A percentile compares a stretch with the other conserved stretches of the same genome.
Conservation (phyloP, 1,140 invertebrate species). For the Copidosoma floridanum region DNA sequence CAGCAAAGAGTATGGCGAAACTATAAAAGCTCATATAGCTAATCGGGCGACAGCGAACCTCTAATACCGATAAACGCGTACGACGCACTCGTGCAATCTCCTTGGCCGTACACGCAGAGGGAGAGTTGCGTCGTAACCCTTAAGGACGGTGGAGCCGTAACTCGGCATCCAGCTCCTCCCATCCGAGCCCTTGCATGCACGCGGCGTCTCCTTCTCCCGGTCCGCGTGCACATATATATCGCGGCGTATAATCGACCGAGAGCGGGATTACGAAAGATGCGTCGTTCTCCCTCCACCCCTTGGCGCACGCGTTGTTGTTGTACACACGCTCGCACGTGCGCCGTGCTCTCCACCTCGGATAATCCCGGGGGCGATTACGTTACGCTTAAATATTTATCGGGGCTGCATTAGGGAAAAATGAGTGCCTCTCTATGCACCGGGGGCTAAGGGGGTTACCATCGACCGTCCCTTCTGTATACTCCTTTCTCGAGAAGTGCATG, state of each 20-base stretch:
- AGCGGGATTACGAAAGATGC: conserved; percentile 49
- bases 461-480: conserved; percentile 38
- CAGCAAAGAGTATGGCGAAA: too few relatives aligned
- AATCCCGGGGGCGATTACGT: conserved; percentile 54
- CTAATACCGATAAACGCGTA: too few relatives aligned
- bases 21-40: too few relatives aligned
- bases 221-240: too few relatives aligned
- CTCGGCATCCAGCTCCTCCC: conserved; percentile 14
- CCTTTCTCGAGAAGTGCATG: conserved; percentile 21
- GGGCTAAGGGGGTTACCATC: conserved; percentile 45
- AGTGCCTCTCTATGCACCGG: conserved; percentile 54
- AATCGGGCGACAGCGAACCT: too few relatives aligned
- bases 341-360: too few relatives aligned
- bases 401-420: conserved; percentile 54
- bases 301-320: too few relatives aligned
- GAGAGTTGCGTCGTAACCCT: background rate
- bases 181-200: too few relatives aligned
- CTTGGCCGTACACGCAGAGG: too few relatives aligned
- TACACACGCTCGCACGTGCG: too few relatives aligned
- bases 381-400: conserved; percentile 56
- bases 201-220: too few relatives aligned
- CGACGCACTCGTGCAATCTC: background rate
- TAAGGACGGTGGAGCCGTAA: conserved; percentile 6
- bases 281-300: too few relatives aligned
- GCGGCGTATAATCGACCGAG: conserved; percentile 37